Conservation (phyloP, 2,797 vertebrate species). For the Manis crassicaudata region DNA sequence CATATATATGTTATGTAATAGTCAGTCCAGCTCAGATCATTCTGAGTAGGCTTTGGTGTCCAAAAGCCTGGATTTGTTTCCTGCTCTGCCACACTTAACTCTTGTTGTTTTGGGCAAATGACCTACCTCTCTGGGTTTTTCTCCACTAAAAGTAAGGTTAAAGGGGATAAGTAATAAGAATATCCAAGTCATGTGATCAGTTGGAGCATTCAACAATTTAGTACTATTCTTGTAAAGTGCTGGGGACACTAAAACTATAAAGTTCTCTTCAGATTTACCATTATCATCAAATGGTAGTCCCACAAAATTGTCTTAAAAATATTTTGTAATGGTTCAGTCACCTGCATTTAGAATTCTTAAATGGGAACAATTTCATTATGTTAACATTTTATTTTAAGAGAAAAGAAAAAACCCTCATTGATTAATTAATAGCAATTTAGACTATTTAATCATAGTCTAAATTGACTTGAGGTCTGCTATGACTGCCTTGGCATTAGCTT, state of each 20-base stretch:
- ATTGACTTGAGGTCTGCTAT: background rate
- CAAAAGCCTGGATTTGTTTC: background rate
- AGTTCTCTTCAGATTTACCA: background rate
- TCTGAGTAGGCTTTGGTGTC: no score
- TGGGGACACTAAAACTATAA: background rate
- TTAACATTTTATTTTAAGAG: background rate
- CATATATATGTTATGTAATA: background rate
- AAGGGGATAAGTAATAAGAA: background rate
- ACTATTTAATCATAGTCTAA: background rate
- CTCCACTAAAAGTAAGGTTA: background rate
- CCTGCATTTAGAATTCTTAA: background rate
- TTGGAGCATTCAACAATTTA: background rate
- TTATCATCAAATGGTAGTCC: background rate
- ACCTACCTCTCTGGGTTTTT: background rate
- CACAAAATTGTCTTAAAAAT: background rate
- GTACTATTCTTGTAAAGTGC: background rate
- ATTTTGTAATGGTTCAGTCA: background rate
- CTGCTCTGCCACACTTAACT: background rate
- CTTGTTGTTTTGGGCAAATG: background rate
- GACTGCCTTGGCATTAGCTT: background rate
- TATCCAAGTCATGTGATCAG: background rate
- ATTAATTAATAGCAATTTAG: background rate
- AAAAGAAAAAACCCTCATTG: background rate
- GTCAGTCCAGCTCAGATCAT: background rate
- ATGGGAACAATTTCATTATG: background rate